These are phyloP conservation scores for Epinotia nisella DNA, from an alignment of 2,888 invertebrate genomes.

Conservation along the genomic window DNA sequence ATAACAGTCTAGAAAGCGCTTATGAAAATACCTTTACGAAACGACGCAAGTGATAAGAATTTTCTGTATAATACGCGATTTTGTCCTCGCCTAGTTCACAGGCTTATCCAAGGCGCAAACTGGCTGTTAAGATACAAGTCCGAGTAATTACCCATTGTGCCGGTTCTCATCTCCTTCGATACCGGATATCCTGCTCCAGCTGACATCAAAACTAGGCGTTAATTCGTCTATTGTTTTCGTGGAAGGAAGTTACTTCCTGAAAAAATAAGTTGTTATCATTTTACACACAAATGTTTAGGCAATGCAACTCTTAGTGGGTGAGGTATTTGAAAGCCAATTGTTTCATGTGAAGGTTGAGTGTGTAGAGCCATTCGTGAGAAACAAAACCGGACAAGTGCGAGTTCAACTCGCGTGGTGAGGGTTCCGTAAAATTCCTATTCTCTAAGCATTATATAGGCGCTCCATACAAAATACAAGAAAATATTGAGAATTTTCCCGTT, in stretches of 20 bases:
- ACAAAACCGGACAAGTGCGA: no score
- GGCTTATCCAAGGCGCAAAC: slow-evolving; percentile 4
- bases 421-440: no score
- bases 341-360: slow-evolving; percentile 14
- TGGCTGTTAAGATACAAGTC: slow-evolving; percentile 17
- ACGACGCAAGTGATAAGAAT: neutral
- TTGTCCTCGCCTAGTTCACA: neutral
- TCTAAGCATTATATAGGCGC: no score
- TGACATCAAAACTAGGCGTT: slow-evolving; percentile 29
- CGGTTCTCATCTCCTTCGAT: slow-evolving; percentile 18
- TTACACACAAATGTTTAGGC: neutral
- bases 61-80: neutral
- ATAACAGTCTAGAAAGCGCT: neutral
- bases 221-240: slow-evolving; percentile 33
- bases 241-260: slow-evolving; percentile 41
- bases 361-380: neutral
- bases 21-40: neutral
- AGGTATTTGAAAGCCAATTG: slow-evolving; percentile 1
- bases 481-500: no score
- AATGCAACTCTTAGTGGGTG: neutral
- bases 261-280: slow-evolving; percentile 13
- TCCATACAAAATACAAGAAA: no score
- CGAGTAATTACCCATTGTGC: slow-evolving; percentile 34
- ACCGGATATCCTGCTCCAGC: slow-evolving; percentile 40
- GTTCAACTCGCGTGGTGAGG: no score